Percentiles rank a stretch among this genome's conserved stretches.
Evolutionary conservation across 1,140 invertebrate genomes (phyloP).

Genomic region (Spodoptera frugiperda): DNA sequence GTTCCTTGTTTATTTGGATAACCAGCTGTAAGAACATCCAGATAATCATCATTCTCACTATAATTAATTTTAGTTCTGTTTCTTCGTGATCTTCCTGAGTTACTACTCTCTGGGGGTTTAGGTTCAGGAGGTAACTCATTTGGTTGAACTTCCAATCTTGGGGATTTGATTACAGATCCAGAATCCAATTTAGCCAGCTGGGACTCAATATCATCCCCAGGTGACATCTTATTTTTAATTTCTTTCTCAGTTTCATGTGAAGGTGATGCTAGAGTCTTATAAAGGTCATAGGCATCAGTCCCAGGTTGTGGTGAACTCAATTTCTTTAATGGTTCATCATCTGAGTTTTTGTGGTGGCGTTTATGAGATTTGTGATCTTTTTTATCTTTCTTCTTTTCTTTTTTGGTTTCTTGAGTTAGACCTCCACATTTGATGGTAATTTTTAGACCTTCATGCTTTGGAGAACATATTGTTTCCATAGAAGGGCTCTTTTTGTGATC

Average conservation of each 20-base stretch:
- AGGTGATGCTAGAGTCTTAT: slow-evolving; percentile 83
- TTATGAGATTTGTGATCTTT: slow-evolving; percentile 82
- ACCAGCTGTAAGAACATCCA: slow-evolving; percentile 70
- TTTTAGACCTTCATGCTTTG: slow-evolving; percentile 84
- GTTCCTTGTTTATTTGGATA: slow-evolving; percentile 66
- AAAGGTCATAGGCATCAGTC: slow-evolving; percentile 84
- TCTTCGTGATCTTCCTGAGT: slow-evolving; percentile 78
- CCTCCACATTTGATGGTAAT: slow-evolving; percentile 85
- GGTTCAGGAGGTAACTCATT: slow-evolving; percentile 78
- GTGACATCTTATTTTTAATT: slow-evolving; percentile 59
- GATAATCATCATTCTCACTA: slow-evolving; percentile 85
- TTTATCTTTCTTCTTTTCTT: slow-evolving; percentile 82
- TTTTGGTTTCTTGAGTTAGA: slow-evolving; percentile 84
- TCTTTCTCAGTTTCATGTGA: slow-evolving; percentile 66
- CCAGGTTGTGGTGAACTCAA: slow-evolving; percentile 83
- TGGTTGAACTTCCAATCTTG: slow-evolving; percentile 66
- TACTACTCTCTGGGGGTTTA: slow-evolving; percentile 74
- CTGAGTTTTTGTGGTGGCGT: slow-evolving; percentile 77
- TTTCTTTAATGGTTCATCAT: slow-evolving; percentile 82
- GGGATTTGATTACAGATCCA: slow-evolving; percentile 61
- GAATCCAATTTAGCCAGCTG: slow-evolving; percentile 77
- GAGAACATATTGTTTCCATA: slow-evolving; percentile 79
- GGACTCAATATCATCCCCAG: slow-evolving; percentile 75
- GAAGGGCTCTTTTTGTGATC: slow-evolving; percentile 80
- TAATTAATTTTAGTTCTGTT: slow-evolving; percentile 85